Conservation (phyloP, 2,797 vertebrate species). For the Meda fulgida region DNA sequence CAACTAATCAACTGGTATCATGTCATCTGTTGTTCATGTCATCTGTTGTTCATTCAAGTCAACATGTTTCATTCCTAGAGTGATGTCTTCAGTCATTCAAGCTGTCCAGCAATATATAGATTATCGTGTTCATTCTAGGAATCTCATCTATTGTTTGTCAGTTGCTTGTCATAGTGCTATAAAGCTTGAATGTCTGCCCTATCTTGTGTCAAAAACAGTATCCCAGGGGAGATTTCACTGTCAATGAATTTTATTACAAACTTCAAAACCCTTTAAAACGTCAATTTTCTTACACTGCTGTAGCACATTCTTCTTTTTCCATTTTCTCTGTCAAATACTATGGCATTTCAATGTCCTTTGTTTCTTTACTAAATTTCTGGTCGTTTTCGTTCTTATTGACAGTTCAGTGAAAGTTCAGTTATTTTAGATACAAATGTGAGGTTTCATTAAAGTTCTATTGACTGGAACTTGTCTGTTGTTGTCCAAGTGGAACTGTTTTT, state of each 20-base stretch:
- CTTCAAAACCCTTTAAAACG: background rate
- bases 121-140: background rate
- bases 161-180: background rate
- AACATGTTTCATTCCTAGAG: background rate
- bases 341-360: background rate
- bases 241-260: background rate
- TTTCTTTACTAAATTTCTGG: background rate
- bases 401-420: background rate
- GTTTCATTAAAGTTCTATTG: slow-evolving; percentile 28
- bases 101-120: background rate
- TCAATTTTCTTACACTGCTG: background rate
- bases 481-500: slow-evolving; percentile 39
- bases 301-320: background rate
- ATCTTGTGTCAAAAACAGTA: background rate
- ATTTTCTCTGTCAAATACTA: background rate
- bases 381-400: background rate
- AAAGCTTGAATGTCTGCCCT: background rate
- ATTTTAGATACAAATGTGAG: slow-evolving; percentile 25
- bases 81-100: slow-evolving; percentile 12
- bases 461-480: slow-evolving; percentile 3
- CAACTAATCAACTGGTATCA: slow-evolving; percentile 3
- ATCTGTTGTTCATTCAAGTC: slow-evolving; percentile 3
- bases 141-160: slow-evolving; percentile 25
- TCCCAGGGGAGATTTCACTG: background rate
- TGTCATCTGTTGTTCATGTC: background rate